These are phyloP conservation scores for Platycheirus albimanus DNA, from an alignment of 2,888 invertebrate species.

Conservation along the genomic window DNA sequence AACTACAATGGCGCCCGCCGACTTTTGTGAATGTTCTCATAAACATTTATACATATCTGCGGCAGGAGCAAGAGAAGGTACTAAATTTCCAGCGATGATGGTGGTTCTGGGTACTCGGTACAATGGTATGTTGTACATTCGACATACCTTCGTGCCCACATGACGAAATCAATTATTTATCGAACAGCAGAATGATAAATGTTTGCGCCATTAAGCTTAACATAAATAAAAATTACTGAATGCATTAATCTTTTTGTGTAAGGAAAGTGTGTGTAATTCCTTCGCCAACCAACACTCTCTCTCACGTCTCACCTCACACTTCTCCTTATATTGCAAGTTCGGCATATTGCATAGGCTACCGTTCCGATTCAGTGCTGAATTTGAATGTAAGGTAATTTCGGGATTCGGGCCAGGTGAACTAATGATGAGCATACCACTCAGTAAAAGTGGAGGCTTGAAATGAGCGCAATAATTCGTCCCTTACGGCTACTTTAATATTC, in stretches of 20 bases:
- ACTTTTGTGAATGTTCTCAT: neutral
- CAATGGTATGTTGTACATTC: neutral
- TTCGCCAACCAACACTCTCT: too few species aligned
- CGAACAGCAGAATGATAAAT: slow-evolving; percentile 72
- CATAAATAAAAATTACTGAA: slow-evolving; percentile 75
- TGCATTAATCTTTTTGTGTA: slow-evolving; percentile 71
- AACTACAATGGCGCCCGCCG: neutral
- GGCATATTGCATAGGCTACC: slow-evolving; percentile 10
- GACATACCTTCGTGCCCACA: slow-evolving; percentile 46
- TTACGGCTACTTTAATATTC: slow-evolving; percentile 53
- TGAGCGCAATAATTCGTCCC: slow-evolving; percentile 65
- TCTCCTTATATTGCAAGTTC: neutral
- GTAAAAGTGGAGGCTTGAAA: slow-evolving; percentile 33
- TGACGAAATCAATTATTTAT: slow-evolving; percentile 74
- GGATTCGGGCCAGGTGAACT: slow-evolving; percentile 50
- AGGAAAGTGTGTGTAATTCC: slow-evolving; percentile 50
- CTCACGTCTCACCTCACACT: slow-evolving; percentile 32
- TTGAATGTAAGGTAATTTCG: slow-evolving; percentile 52
- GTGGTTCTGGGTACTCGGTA: neutral
- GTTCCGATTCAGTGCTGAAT: slow-evolving; percentile 56
- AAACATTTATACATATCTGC: neutral
- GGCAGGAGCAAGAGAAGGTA: neutral
- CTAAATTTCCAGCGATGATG: neutral
- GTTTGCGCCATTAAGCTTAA: slow-evolving; percentile 74
- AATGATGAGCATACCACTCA: slow-evolving; percentile 21